A percentile compares a stretch with the other conserved stretches of the same genome.
Evolutionary conservation across 2,888 invertebrate genomes (phyloP).

Genomic region (Drosophila yooni): DNA sequence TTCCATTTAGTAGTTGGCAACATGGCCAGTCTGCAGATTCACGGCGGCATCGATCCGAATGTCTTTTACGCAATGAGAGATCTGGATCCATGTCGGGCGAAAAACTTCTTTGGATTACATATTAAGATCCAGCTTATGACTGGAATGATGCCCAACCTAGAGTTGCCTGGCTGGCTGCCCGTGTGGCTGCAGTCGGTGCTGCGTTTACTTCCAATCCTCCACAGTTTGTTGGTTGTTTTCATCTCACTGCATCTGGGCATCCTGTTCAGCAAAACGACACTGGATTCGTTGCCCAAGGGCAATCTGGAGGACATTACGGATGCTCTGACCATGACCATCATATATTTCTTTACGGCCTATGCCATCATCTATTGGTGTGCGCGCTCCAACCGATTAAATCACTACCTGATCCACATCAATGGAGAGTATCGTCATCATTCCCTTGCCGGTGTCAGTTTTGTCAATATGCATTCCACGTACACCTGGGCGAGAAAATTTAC

Average conservation of each 20-base stretch:
- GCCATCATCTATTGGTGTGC: conserved; percentile 74
- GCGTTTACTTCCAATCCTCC: conserved; percentile 1
- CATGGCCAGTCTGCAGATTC: conserved; percentile 62
- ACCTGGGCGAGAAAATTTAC: conserved; percentile 54
- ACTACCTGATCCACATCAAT: conserved; percentile 67
- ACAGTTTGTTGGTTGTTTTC: conserved; percentile 52
- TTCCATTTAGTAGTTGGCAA: conserved; percentile 9
- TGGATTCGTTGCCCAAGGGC: conserved; percentile 67
- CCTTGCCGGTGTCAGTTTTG: conserved; percentile 79
- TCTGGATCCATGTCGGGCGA: conserved; percentile 53
- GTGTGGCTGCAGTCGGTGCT: conserved; percentile 26
- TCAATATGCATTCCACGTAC: conserved; percentile 63
- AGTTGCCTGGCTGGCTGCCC: conserved; percentile 49
- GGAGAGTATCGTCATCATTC: conserved; percentile 78
- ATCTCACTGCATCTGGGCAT: conserved; percentile 67
- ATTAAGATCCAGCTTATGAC: conserved; percentile 50
- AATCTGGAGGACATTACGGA: conserved; percentile 78
- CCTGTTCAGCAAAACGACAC: conserved; percentile 70
- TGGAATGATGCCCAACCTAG: conserved; percentile 63
- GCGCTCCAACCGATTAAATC: conserved; percentile 43
- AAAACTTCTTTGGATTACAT: conserved; percentile 65
- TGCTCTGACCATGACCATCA: conserved; percentile 76
- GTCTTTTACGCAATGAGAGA: conserved; percentile 51
- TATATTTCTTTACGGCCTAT: conserved; percentile 77
- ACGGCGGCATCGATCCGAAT: conserved; percentile 54